These are phyloP conservation scores for Eublepharis macularius DNA, from an alignment of 2,113 vertebrate genomes.

Conservation along the genomic window DNA sequence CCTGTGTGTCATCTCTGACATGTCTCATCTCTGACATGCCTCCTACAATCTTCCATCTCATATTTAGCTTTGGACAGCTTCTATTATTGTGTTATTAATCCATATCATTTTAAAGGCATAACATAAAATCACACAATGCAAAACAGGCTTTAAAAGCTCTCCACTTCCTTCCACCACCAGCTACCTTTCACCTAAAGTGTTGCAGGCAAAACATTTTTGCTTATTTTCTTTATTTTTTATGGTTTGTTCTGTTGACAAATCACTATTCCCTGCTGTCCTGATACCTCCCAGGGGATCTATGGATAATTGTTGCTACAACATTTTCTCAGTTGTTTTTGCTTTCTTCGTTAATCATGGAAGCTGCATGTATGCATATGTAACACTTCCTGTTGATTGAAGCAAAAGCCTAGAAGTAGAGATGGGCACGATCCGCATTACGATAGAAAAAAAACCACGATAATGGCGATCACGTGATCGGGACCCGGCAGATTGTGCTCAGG, in stretches of 20 bases:
- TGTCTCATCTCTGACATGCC: neutral
- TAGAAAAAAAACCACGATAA: too few relatives aligned
- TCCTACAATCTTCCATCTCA: neutral
- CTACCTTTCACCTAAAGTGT: conserved; percentile 52
- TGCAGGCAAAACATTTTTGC: conserved; percentile 34
- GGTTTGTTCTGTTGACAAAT: conserved; percentile 45
- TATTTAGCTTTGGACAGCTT: conserved; percentile 6
- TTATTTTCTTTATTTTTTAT: neutral
- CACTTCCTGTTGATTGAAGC: conserved; percentile 17
- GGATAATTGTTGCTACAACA: neutral
- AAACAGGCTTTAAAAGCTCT: neutral
- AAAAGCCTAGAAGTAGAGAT: too few relatives aligned
- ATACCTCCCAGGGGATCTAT: conserved; percentile 14
- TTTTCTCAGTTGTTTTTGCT: neutral
- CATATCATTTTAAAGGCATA: neutral
- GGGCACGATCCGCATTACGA: too few relatives aligned
- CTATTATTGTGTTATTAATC: neutral
- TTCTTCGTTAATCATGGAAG: conserved; percentile 23
- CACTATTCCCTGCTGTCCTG: conserved; percentile 11
- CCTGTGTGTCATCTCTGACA: conserved; percentile 1
- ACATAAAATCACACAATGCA: neutral
- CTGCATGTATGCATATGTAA: conserved; percentile 28
- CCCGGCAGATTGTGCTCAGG: too few relatives aligned
- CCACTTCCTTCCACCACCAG: neutral
- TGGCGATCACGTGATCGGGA: too few relatives aligned